Base-by-base conservation (phyloP, 2,113 vertebrate genomes). In the Osmerus mordax region DNA sequence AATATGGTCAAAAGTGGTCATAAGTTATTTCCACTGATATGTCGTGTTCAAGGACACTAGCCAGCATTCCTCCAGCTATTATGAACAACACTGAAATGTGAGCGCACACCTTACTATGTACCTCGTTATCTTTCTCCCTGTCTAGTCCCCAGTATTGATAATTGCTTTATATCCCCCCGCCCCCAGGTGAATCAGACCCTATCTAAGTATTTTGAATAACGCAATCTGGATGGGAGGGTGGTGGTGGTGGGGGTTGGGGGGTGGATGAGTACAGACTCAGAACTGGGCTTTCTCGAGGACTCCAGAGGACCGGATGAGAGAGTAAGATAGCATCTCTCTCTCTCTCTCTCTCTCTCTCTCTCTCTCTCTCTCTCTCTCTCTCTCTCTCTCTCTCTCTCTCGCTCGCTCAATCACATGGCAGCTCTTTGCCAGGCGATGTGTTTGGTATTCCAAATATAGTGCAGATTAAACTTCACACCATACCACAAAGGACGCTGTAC, bases 91-190 rank as follows among this genome's bases (percentile, higher is more conserved):
- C 8, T 47, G 32, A 7, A 7, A 36, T 36, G 32, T 36, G 32
- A 67, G 68, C 70, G 68, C 19, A 41, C 72, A 77, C 72, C 71
- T 73, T 55, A 3, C 36, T 67, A 28, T n/a, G 4, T 56, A 71
- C 14, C 67, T 76, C 69, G 11, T 25, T 8, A 47, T 71, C 70
- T 78, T 68, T 72, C 74, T 71, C 78, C 41, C 2, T 11, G 41
- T 47, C 9, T 47, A 11, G 2, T 47, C 41, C 41, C 41, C 28
- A 68, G 9, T 62, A 59, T 73, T 56, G 69, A 76, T 82, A 78
- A 82, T 84, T 84, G 75, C 69, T 64, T 83, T 23, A 71, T 54
- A 69, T 69, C 67, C 72, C 73, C 51, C 21, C 7, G 69, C 77
- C 65, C 67, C 18, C 2, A 7, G 6, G 74, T 80, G 72, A 82